phyloP scores from a whole-genome alignment of 2,888 invertebrate genomes.

The Epinotia ramella region DNA sequence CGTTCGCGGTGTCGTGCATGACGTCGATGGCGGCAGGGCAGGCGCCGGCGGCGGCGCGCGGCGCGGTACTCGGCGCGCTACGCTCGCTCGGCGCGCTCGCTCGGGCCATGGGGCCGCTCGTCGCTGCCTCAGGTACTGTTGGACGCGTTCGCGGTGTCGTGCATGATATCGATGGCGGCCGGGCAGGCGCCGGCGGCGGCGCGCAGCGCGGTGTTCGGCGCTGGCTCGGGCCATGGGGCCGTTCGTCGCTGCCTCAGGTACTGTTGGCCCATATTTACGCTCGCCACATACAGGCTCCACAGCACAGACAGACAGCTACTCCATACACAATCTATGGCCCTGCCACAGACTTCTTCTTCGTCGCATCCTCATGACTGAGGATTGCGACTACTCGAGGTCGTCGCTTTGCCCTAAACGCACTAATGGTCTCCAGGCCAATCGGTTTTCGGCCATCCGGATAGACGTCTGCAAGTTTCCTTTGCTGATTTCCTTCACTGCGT shows the following conservation, averaged over 20 bases:
- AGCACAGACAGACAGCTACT: too few relatives aligned
- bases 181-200: slow-evolving; percentile 90
- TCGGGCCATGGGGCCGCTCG: slow-evolving; percentile 95
- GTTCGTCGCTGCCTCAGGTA: slow-evolving; percentile 93
- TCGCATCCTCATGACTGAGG: too few relatives aligned
- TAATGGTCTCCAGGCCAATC: too few relatives aligned
- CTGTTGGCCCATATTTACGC: neutral
- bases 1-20: slow-evolving; percentile 98
- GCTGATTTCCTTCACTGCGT: too few relatives aligned
- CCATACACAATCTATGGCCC: too few relatives aligned
- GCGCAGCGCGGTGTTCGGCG: slow-evolving; percentile 96
- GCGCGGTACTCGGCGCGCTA: slow-evolving; percentile 96
- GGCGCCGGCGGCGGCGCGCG: slow-evolving; percentile 91
- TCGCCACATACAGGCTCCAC: neutral
- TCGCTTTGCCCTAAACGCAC: too few relatives aligned
- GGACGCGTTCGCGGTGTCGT: slow-evolving; percentile 96
- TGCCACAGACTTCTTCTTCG: too few relatives aligned
- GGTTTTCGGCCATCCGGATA: too few relatives aligned
- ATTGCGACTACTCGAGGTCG: too few relatives aligned
- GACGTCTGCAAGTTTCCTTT: too few relatives aligned
- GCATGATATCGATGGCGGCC: slow-evolving; percentile 97
- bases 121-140: slow-evolving; percentile 91
- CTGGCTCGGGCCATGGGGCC: slow-evolving; percentile 97
- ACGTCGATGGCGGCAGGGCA: slow-evolving; percentile 96
- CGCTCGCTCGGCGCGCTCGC: slow-evolving; percentile 97